Base-by-base conservation (phyloP, 2,888 invertebrate genomes). In the Plebejus argus region DNA sequence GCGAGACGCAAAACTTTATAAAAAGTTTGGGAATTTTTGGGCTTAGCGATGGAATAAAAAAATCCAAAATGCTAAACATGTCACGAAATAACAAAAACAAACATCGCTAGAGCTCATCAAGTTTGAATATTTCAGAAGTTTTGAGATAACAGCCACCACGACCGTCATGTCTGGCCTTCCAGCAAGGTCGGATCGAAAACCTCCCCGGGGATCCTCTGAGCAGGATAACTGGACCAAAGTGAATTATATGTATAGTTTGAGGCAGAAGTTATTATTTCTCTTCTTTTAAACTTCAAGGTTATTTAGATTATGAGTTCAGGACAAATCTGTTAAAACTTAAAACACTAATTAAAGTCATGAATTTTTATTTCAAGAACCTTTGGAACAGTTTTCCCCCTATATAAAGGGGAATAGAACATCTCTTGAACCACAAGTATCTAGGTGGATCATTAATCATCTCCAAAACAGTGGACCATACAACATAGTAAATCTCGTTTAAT, bases 161-260 rank as follows among this genome's bases (percentile, higher is more conserved):
- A 66, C 15, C 66, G 66, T 66, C 15, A 33, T 15, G 66, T 33
- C 66, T 66, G 66, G 66, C 66, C 66, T 66, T 66, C 66, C 15
- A 66, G 66, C 18, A 66, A 66, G 66, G 66, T 66, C 66, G 23
- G 61, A 61, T 61, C 23, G 28, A 66, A 66, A 28, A 15, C 66
- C 66, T 28, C 66, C 28, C 28, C 6, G 28, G 66, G 28, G 66
- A 66, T 66, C 61, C 23, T 61, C 23, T 28, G 66, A 61, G 66
- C 15, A 33, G 66, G 66, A 66, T 66, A 66, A 66, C 66, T 33
- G 28, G 15, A 66, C 66, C 15, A 15, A 28, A 66, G 28, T 53
- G 53, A 1, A 18, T 53, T 20, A 61, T 61, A n/a, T n/a, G n/a
- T 28, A 20, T 28, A 28, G 28, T 66, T 33, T 61, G 12, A 61